phyloP scores from a whole-genome alignment of 2,888 invertebrate genomes.

The Tipula lateralis region DNA sequence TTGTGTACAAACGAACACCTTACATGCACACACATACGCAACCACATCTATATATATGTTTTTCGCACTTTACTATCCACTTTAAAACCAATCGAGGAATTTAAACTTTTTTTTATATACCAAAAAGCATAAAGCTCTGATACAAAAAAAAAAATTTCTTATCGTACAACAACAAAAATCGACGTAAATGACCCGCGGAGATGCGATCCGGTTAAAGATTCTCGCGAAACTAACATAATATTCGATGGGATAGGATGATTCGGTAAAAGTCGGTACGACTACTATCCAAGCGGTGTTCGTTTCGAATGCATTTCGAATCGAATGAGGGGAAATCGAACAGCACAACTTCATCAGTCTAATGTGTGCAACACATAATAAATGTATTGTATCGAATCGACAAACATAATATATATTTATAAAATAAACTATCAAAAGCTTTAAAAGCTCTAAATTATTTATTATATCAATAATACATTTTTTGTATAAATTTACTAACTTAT shows the following conservation, averaged over 20 bases:
- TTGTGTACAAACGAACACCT: neutral
- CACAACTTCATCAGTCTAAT: neutral
- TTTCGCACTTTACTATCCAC: neutral
- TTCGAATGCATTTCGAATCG: neutral
- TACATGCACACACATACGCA: neutral
- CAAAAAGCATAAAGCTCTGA: neutral
- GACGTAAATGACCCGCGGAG: neutral
- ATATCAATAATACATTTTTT: neutral
- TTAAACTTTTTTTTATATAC: neutral
- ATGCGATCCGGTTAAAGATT: neutral
- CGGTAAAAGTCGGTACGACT: neutral
- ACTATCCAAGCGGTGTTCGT: too few species aligned
- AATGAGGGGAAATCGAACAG: neutral
- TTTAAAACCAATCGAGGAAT: neutral
- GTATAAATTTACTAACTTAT: neutral
- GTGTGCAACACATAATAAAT: neutral
- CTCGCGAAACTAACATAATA: neutral
- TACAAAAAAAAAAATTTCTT: neutral
- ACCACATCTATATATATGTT: neutral
- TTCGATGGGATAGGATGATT: neutral
- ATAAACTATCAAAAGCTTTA: neutral
- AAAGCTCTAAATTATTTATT: neutral
- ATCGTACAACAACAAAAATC: neutral
- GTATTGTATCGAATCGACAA: neutral
- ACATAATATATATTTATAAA: too few species aligned